These are phyloP conservation scores for Aspiorhynchus laticeps DNA, from an alignment of 2,113 vertebrate species.

Conservation along the genomic window DNA sequence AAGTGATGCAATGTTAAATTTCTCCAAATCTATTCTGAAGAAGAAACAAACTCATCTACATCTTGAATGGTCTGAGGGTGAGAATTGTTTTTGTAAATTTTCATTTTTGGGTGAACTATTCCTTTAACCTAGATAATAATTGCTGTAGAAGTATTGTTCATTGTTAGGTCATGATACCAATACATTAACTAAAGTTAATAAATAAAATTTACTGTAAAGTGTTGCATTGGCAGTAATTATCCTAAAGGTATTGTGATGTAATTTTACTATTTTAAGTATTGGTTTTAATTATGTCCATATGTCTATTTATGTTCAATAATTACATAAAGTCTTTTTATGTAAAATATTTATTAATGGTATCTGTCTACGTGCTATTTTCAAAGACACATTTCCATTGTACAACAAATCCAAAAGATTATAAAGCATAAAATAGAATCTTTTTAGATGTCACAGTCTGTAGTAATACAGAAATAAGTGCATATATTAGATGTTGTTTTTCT, in stretches of 20 bases:
- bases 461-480: constrained; percentile 21
- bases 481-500: neutral
- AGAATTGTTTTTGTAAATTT: no score
- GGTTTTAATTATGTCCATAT: neutral
- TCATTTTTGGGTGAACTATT: neutral
- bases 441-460: neutral
- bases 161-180: neutral
- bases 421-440: neutral
- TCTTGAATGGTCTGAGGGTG: no score
- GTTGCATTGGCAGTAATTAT: neutral
- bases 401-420: neutral
- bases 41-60: neutral
- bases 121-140: neutral
- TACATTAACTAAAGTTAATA: neutral
- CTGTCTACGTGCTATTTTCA: neutral
- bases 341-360: neutral
- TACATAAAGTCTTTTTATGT: neutral
- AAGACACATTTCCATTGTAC: neutral
- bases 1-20: no score
- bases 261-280: neutral
- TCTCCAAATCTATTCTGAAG: neutral
- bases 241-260: neutral
- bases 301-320: neutral
- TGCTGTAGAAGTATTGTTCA: neutral
- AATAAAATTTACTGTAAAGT: neutral